A percentile compares a stretch with the other conserved stretches of the same genome.
Conservation (phyloP, 2,113 vertebrate genomes). For the Pedetes capensis region DNA sequence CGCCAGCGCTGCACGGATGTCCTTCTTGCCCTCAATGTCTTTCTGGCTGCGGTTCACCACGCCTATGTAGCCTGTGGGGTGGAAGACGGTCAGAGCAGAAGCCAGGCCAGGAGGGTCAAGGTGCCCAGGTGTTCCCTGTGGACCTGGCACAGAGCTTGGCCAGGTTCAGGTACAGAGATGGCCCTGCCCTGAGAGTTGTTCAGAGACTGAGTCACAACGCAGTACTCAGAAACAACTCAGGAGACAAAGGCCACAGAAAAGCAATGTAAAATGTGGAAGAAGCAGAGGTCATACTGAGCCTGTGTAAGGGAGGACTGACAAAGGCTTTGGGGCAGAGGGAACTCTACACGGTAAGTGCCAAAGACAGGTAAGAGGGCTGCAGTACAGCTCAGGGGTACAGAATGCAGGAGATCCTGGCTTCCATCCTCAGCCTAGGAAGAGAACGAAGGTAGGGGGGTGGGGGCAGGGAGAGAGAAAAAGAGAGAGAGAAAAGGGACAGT, state of each 20-base stretch:
- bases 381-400: too few species aligned
- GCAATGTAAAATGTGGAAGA: background rate
- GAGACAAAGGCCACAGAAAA: background rate
- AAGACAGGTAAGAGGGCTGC: too few species aligned
- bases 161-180: background rate
- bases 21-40: constrained; percentile 97
- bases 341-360: too few species aligned
- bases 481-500: too few species aligned
- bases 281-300: background rate
- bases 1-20: constrained; percentile 91
- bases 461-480: too few species aligned
- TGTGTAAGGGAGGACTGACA: too few species aligned
- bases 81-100: background rate
- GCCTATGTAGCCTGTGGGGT: constrained; percentile 91
- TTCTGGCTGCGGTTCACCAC: constrained; percentile 99
- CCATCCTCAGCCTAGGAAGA: too few species aligned
- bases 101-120: background rate
- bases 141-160: background rate
- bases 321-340: too few species aligned
- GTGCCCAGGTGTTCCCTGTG: background rate
- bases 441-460: too few species aligned
- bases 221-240: too few species aligned
- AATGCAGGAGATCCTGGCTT: too few species aligned
- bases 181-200: too few species aligned
- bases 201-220: background rate